Conservation (phyloP, 2,888 invertebrate genomes). For the Lasioglossum marginatum region DNA sequence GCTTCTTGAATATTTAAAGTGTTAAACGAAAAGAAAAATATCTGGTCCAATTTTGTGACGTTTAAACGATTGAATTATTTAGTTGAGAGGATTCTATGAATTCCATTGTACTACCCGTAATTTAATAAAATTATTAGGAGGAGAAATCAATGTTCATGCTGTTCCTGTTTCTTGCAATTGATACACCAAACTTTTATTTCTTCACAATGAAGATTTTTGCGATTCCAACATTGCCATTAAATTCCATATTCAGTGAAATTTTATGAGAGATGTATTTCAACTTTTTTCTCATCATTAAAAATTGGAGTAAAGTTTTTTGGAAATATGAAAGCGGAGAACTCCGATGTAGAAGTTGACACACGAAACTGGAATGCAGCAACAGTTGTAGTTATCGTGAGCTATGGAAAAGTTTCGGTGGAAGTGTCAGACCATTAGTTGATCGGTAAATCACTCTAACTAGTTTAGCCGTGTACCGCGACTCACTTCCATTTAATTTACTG, state of each 20-base stretch:
- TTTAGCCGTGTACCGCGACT: conserved; percentile 14
- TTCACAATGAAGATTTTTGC: no score
- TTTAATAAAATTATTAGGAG: no score
- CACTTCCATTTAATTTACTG: conserved; percentile 33
- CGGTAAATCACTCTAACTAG: conserved; percentile 14
- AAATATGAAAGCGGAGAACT: background rate
- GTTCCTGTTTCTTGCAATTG: no score
- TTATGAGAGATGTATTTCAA: background rate
- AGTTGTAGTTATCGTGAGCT: background rate
- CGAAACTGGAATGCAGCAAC: background rate
- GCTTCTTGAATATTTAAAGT: no score
- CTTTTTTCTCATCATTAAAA: background rate
- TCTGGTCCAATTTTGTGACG: no score
- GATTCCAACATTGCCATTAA: no score
- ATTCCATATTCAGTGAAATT: background rate
- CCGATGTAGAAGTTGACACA: background rate
- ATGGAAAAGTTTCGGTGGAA: conserved; percentile 9
- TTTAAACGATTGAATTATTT: no score
- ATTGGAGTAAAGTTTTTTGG: background rate
- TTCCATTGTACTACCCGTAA: no score
- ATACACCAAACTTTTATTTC: no score
- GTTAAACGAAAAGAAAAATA: no score
- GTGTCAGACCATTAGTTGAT: conserved; percentile 10
- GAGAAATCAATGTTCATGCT: no score
- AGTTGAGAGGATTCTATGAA: no score